Conservation (phyloP, 2,113 vertebrate species). For the Eulemur rufifrons region DNA sequence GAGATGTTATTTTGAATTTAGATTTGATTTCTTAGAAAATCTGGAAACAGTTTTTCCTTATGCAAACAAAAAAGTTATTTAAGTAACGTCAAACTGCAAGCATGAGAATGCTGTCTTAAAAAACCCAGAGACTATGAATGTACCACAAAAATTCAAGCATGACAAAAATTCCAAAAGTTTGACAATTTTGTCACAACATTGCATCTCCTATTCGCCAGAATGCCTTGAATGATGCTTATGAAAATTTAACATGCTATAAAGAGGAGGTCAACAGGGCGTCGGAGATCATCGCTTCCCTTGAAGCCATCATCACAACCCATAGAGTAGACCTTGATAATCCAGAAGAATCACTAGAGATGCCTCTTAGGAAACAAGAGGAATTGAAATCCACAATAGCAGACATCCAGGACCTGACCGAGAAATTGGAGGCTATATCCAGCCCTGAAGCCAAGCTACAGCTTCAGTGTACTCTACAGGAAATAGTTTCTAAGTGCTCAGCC, state of each 20-base stretch:
- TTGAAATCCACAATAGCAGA: constrained; percentile 82
- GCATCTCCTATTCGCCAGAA: constrained; percentile 80
- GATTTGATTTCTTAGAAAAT: constrained; percentile 44
- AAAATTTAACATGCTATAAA: constrained; percentile 81
- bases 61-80: neutral
- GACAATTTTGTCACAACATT: neutral
- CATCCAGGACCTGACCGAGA: constrained; percentile 80
- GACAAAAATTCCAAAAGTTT: neutral
- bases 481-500: constrained; percentile 82
- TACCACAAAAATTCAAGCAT: neutral
- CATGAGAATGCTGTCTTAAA: neutral
- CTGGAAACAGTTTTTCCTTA: neutral
- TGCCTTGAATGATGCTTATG: constrained; percentile 80
- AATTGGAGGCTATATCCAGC: constrained; percentile 79
- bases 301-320: constrained; percentile 74
- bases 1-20: neutral
- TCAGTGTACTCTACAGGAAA: constrained; percentile 81
- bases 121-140: neutral
- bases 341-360: constrained; percentile 65
- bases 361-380: constrained; percentile 79
- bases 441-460: constrained; percentile 81
- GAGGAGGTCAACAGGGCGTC: constrained; percentile 74
- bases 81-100: neutral
- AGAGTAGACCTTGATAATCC: constrained; percentile 70
- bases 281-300: constrained; percentile 78